These are phyloP conservation scores for Rhizoglyphus robini DNA, from an alignment of 1,140 invertebrate genomes.

Conservation along the genomic window DNA sequence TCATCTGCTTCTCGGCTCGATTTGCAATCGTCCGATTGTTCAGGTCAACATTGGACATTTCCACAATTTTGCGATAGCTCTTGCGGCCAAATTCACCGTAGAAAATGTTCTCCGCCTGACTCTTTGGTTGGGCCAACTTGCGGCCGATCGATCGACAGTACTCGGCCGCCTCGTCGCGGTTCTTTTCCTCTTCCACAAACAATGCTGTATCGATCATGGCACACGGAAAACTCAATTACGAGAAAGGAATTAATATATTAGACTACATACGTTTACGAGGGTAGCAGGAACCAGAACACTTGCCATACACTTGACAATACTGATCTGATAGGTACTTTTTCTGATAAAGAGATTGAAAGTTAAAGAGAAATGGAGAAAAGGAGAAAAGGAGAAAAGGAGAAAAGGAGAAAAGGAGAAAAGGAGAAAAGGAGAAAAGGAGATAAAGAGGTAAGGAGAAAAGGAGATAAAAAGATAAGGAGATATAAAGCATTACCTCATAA, in stretches of 20 bases:
- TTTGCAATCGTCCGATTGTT: background rate
- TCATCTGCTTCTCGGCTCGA: background rate
- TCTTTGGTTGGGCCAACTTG: constrained; percentile 4
- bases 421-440: too few species aligned
- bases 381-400: too few species aligned
- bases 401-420: too few species aligned
- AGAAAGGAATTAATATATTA: too few species aligned
- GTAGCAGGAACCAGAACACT: constrained; percentile 10
- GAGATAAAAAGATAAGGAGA: too few species aligned
- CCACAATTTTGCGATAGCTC: background rate
- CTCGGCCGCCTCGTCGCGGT: background rate
- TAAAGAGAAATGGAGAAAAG: too few species aligned
- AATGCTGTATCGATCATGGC: constrained; percentile 8
- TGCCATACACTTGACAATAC: constrained; percentile 13
- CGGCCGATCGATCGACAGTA: background rate
- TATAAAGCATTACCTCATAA: constrained; percentile 1
- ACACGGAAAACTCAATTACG: too few species aligned
- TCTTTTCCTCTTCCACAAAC: constrained; percentile 7
- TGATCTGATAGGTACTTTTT: constrained; percentile 2
- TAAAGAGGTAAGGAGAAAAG: too few species aligned
- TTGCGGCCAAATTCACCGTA: constrained; percentile 4
- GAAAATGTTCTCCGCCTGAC: background rate
- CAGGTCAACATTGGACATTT: background rate
- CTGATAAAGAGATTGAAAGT: constrained; percentile 3
- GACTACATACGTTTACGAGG: constrained; percentile 15